Evolutionary conservation across 2,113 vertebrate genomes (phyloP).

Genomic region (Otocyon megalotis): DNA sequence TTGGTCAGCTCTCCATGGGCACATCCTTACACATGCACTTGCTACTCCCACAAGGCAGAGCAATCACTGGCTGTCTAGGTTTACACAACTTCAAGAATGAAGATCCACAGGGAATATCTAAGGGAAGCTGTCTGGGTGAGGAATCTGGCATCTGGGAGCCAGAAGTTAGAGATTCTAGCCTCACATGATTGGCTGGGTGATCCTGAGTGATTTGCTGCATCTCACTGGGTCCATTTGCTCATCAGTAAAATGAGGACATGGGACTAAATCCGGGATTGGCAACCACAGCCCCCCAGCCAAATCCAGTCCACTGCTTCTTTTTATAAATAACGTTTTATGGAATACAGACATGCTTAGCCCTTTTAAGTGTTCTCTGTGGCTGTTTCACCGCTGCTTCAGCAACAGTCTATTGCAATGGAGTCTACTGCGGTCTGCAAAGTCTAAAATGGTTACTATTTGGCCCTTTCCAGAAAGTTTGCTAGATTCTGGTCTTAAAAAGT

Average conservation of each 20-base stretch:
- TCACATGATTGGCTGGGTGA: background rate
- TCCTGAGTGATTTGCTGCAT: background rate
- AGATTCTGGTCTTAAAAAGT: conserved; percentile 21
- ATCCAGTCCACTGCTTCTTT: background rate
- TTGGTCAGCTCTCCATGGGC: background rate
- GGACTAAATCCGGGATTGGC: background rate
- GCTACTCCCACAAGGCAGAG: background rate
- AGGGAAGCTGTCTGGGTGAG: background rate
- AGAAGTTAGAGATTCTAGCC: background rate
- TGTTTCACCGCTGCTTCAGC: background rate
- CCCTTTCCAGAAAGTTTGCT: conserved; percentile 7
- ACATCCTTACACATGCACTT: too few relatives aligned
- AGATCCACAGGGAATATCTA: background rate
- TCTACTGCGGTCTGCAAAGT: background rate
- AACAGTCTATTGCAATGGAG: background rate
- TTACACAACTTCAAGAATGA: background rate
- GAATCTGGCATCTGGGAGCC: background rate
- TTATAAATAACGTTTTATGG: conserved; percentile 38
- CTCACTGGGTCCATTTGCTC: background rate
- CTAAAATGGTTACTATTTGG: background rate
- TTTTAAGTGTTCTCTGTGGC: background rate
- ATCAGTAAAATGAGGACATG: background rate
- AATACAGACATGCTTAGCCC: background rate
- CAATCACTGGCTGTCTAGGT: too few relatives aligned
- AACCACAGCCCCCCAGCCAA: background rate